phyloP scores from a whole-genome alignment of 2,113 vertebrate genomes.

The Melospiza georgiana region DNA sequence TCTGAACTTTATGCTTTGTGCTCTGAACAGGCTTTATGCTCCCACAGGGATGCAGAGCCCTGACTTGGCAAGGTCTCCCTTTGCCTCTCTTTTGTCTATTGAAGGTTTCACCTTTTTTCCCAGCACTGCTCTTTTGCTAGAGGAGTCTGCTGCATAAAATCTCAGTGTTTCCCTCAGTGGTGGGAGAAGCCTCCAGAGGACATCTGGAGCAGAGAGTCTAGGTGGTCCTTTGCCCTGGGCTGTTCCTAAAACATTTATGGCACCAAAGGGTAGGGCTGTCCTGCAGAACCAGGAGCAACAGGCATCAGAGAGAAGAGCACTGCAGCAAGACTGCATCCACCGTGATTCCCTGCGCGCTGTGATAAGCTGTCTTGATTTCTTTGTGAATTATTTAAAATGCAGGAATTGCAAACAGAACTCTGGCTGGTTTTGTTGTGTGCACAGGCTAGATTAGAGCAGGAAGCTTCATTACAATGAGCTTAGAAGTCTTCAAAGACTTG shows the following conservation, averaged over 20 bases:
- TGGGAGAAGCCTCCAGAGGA: neutral
- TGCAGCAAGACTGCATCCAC: fast-evolving
- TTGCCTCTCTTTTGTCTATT: neutral
- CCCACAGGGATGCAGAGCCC: neutral
- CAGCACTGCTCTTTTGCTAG: neutral
- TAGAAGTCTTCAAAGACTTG: conserved; percentile 33
- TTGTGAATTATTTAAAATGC: conserved; percentile 57
- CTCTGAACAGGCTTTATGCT: neutral
- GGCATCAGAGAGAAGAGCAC: neutral
- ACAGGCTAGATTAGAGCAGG: conserved; percentile 38
- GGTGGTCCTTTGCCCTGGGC: neutral
- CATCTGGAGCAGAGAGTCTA: fast-evolving
- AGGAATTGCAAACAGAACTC: conserved; percentile 7
- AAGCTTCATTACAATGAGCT: conserved; percentile 34
- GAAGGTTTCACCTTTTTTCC: neutral
- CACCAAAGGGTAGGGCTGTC: neutral
- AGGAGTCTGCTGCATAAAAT: neutral
- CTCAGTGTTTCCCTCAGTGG: neutral
- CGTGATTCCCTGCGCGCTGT: fast-evolving
- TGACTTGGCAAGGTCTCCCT: neutral
- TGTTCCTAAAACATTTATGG: neutral
- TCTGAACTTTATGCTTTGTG: neutral
- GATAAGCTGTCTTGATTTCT: conserved; percentile 36
- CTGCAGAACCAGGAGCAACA: neutral
- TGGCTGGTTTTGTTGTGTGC: neutral